Percentiles rank a stretch among this genome's conserved stretches.
These are phyloP conservation scores for Thalassarche chlororhynchos DNA, from an alignment of 2,113 vertebrate species.

Conservation along the genomic window DNA sequence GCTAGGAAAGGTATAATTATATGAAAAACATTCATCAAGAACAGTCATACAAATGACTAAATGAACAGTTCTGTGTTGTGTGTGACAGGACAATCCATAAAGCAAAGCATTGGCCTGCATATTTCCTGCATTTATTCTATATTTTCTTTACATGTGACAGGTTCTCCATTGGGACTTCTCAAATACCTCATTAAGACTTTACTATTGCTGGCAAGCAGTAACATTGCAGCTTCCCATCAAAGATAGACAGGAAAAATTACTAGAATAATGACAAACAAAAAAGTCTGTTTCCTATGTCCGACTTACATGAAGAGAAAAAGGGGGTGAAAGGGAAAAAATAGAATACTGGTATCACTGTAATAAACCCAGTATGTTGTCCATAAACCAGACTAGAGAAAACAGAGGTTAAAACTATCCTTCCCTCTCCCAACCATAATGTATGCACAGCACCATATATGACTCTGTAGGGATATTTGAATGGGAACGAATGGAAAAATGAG, in stretches of 20 bases:
- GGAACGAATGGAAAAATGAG: neutral
- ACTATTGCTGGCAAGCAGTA: neutral
- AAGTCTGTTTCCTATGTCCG: neutral
- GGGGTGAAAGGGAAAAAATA: neutral
- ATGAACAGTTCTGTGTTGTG: neutral
- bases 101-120: neutral
- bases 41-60: neutral
- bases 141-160: constrained; percentile 31
- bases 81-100: neutral
- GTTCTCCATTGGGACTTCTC: neutral
- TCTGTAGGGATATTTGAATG: neutral
- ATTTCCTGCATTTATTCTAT: constrained; percentile 11
- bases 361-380: neutral
- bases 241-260: neutral
- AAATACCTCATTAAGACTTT: constrained; percentile 25
- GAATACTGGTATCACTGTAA: neutral
- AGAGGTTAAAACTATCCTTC: neutral
- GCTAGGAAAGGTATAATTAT: neutral
- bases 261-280: neutral
- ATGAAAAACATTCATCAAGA: neutral
- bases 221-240: neutral
- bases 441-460: neutral
- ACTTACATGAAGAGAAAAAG: neutral
- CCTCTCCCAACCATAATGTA: neutral
- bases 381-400: neutral